phyloP scores from a whole-genome alignment of 2,888 invertebrate species.

The Cataglyphis livida region DNA sequence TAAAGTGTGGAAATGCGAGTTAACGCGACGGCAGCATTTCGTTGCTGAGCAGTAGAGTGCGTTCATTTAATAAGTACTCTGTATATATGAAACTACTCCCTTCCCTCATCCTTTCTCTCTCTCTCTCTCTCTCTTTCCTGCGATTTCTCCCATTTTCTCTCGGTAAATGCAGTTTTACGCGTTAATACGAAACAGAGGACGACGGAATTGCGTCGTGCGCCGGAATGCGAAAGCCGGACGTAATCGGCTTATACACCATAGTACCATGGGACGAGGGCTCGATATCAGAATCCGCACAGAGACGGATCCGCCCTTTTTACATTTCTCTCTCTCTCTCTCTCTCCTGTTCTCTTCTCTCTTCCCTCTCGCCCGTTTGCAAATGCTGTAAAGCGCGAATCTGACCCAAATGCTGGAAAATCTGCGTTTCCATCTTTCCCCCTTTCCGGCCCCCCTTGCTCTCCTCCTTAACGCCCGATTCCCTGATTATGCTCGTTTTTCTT shows the following conservation, averaged over 20 bases:
- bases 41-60: slow-evolving; percentile 47
- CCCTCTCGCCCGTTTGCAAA: slow-evolving; percentile 25
- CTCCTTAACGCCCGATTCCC: slow-evolving; percentile 49
- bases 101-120: background rate
- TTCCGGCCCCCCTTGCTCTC: background rate
- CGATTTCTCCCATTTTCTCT: slow-evolving; percentile 13
- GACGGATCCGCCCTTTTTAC: slow-evolving; percentile 65
- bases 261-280: slow-evolving; percentile 56
- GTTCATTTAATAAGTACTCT: slow-evolving; percentile 48
- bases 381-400: slow-evolving; percentile 47
- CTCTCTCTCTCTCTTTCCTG: background rate
- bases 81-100: background rate
- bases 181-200: slow-evolving; percentile 58
- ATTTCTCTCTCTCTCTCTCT: background rate
- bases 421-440: slow-evolving; percentile 29
- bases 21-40: slow-evolving; percentile 28
- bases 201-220: slow-evolving; percentile 53
- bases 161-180: slow-evolving; percentile 55
- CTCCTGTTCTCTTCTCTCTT: slow-evolving; percentile 5
- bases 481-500: slow-evolving; percentile 55
- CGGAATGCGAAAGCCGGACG: slow-evolving; percentile 66
- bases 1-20: slow-evolving; percentile 25
- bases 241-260: slow-evolving; percentile 72
- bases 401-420: slow-evolving; percentile 50
- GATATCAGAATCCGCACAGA: slow-evolving; percentile 69